Evolutionary conservation across 2,888 invertebrate species (phyloP), one percentile per base, ranked within the genome.

Genomic region (Meganola albula): DNA sequence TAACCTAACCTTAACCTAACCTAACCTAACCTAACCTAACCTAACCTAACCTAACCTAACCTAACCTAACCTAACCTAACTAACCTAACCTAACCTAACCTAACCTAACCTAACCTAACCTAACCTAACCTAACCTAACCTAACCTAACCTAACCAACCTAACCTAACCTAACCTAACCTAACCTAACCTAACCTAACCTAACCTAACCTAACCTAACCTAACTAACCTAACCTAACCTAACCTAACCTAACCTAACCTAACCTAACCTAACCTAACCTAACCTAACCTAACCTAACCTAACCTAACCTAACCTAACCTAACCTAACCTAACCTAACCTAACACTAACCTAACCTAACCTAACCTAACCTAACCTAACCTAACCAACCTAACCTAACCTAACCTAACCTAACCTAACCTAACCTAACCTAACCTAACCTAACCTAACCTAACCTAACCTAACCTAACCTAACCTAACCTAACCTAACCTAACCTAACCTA

Each of bases 281-380:
- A 40, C 44, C 40, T 40, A 44, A 44, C 44, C 44, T 44, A 32
- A 26, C 26, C 26, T 26, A 26, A 32, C 26, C 32, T 22, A 32
- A 32, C 32, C 32, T 32, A 32, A 32, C 26, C 32, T 26, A 26
- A 32, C 26, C 31, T 20, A 25, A 32, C 24, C 32, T 25, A 25
- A 32, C 32, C 26, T 32, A 32, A 32, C 32, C 26, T 21, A 44
- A 44, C 43, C 43, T 39, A 39, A 43, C 39, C 43, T 43, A 44
- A 40, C 44, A n/a, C 37, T 36, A 44, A 37, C 38, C 40, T 40
- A 40, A 39, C 44, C 44, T 45, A 41, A 39, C 44, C 41, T 39
- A 44, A 40, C 44, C 40, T 40, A 40, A 40, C 44, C 44, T 40
- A 32, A 32, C 32, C 34, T 29, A 30, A 29, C 35, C 25, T 29